These are phyloP conservation scores for Harpagifer antarcticus DNA, from an alignment of 2,797 vertebrate genomes.

Conservation along the genomic window DNA sequence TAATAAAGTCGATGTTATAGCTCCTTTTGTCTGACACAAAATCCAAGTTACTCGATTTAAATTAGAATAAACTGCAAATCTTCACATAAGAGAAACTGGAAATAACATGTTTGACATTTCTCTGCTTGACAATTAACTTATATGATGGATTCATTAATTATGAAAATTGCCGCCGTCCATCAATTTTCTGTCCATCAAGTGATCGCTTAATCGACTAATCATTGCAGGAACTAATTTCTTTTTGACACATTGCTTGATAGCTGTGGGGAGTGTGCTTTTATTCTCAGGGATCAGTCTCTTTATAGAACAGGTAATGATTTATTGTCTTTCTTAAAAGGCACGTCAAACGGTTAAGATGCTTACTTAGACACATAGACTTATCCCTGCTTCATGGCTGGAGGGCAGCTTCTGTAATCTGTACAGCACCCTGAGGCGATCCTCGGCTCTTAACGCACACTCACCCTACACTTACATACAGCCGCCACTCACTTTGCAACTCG, in stretches of 20 bases:
- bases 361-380: conserved; percentile 10
- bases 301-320: conserved; percentile 44
- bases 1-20: too few species aligned
- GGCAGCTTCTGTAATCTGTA: conserved; percentile 52
- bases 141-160: conserved; percentile 25
- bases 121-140: conserved; percentile 36
- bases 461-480: conserved; percentile 36
- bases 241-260: conserved; percentile 30
- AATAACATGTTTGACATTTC: background rate
- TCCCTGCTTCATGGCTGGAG: conserved; percentile 29
- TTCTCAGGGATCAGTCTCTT: conserved; percentile 23
- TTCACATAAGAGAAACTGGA: conserved; percentile 3
- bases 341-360: conserved; percentile 34
- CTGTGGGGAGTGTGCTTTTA: conserved; percentile 29
- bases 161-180: conserved; percentile 13
- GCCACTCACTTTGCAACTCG: conserved; percentile 55
- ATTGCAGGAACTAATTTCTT: conserved; percentile 19
- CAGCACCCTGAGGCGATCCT: conserved; percentile 49
- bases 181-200: conserved; percentile 29
- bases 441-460: conserved; percentile 15
- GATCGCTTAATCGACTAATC: conserved; percentile 30
- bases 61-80: background rate
- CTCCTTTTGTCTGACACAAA: background rate
- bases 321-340: conserved; percentile 54
- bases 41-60: background rate